Conservation (phyloP, 37 sponge, comb jelly and placozoan genomes). For the Spongilla lacustris region DNA sequence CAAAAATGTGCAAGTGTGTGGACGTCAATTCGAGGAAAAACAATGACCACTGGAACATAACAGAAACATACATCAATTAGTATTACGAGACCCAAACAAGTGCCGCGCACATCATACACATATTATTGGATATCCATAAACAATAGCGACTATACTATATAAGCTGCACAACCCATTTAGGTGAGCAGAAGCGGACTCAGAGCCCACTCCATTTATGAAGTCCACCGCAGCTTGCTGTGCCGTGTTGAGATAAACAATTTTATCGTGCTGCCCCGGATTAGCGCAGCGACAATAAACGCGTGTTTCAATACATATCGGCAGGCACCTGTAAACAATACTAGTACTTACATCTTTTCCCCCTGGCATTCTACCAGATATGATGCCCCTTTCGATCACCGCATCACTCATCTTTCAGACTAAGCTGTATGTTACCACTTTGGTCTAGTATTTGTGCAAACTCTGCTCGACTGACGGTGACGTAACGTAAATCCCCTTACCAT, state of each 20-base stretch:
- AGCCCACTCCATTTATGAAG: too few species aligned
- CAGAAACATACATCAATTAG: conserved; percentile 9
- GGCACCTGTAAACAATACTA: not conserved
- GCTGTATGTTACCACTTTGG: too few species aligned
- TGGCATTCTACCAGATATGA: not conserved
- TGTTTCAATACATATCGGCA: not conserved
- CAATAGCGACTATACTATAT: too few species aligned
- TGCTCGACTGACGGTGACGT: too few species aligned
- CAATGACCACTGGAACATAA: conserved; percentile 2
- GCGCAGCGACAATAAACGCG: not conserved
- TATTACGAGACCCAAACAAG: too few species aligned
- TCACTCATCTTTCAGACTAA: not conserved
- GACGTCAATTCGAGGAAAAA: conserved; percentile 47
- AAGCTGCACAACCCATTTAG: conserved; percentile 1
- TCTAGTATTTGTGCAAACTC: too few species aligned
- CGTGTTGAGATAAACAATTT: too few species aligned
- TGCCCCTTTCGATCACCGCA: not conserved
- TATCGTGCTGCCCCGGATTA: not conserved
- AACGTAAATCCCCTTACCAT: too few species aligned
- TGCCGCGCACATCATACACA: too few species aligned
- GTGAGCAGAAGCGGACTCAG: conserved; percentile 6
- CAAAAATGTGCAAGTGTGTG: conserved; percentile 36
- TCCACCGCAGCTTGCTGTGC: too few species aligned
- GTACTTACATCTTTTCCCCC: conserved; percentile 9
- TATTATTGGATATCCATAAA: too few species aligned